Evolutionary conservation across 92 coral and sea anemone genomes (phyloP), one percentile per base, ranked within the genome.

Genomic region (Porites lobata): DNA sequence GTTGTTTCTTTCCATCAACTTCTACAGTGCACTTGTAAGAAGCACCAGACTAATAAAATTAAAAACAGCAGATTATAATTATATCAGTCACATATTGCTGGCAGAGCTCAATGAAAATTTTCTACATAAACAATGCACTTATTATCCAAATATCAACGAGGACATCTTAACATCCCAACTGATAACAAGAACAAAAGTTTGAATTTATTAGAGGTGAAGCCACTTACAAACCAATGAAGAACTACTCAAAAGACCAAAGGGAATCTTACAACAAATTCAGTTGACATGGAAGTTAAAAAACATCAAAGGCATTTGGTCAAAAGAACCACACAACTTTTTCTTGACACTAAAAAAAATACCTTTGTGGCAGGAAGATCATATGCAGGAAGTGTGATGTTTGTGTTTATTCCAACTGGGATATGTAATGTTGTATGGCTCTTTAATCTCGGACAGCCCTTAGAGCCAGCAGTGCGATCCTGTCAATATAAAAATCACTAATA

Each of bases 391-490:
- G 64, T 58, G 58, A 92, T 38, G 47, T 64, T 21, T 10, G 88
- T 80, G 1, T 81, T 22, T 9, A 94, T 72, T 4, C 57, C 75
- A 59, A 80, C 88, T 51, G 98, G 95, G 65, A 94, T 77, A 56
- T 77, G 86, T 21, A 86, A 9, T 50, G 84, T 71, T 61, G 81
- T 83, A 72, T 90, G 67, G 50, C 47, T 86, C 64, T 62, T 72
- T 65, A 92, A 24, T 14, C 75, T 53, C 10, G 98, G 98, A 73
- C 98, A 94, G 19, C 93, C 90, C 24, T 51, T 84, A 1, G 89
- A 90, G 47, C 72, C 85, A 32, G 72, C 61, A 24, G 72, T 67
- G 43, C 6, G 88, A 71, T 87, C 80, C 95, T 92, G 69, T 61
- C 52, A 21, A 85, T 14, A 65, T 5, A 78, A 61, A 78, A 6